A percentile compares a stretch with the other conserved stretches of the same genome.
Conservation (phyloP, 1,140 invertebrate genomes). For the Calliopsis andreniformis region DNA sequence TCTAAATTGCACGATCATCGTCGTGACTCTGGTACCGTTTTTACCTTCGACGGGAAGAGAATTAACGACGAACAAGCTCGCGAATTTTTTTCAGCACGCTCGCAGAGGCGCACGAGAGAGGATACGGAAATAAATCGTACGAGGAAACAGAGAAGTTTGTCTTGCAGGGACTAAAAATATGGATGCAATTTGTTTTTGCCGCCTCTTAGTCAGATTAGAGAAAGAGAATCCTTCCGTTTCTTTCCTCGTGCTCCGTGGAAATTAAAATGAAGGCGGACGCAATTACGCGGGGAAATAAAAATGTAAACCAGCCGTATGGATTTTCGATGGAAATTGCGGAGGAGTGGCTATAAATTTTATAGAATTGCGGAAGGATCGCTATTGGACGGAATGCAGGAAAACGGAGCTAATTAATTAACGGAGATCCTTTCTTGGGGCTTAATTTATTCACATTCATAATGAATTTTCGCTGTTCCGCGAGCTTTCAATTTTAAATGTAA, state of each 20-base stretch:
- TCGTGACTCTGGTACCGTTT: neutral
- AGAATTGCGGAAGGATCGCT: neutral
- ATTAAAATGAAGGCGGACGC: conserved; percentile 34
- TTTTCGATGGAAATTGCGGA: neutral
- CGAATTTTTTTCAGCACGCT: neutral
- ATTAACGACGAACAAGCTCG: neutral
- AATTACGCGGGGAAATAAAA: conserved; percentile 34
- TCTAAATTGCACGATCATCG: neutral
- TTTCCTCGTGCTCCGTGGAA: neutral
- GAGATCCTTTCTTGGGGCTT: neutral
- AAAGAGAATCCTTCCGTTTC: conserved; percentile 9
- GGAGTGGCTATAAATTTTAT: neutral
- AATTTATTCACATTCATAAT: neutral
- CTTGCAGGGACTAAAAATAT: conserved; percentile 13
- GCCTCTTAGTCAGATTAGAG: conserved; percentile 32
- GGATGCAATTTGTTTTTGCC: conserved; percentile 26
- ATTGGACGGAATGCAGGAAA: neutral
- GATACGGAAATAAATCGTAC: neutral
- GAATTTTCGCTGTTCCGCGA: too few species aligned
- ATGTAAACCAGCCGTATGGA: conserved; percentile 7
- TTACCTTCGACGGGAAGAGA: neutral
- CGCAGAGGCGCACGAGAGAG: neutral
- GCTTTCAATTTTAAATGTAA: too few species aligned
- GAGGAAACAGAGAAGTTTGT: neutral
- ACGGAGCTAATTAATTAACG: conserved; percentile 27